Percentiles rank a stretch among this genome's conserved stretches.
phyloP scores from a whole-genome alignment of 2,113 vertebrate species.

The Hippotragus niger region DNA sequence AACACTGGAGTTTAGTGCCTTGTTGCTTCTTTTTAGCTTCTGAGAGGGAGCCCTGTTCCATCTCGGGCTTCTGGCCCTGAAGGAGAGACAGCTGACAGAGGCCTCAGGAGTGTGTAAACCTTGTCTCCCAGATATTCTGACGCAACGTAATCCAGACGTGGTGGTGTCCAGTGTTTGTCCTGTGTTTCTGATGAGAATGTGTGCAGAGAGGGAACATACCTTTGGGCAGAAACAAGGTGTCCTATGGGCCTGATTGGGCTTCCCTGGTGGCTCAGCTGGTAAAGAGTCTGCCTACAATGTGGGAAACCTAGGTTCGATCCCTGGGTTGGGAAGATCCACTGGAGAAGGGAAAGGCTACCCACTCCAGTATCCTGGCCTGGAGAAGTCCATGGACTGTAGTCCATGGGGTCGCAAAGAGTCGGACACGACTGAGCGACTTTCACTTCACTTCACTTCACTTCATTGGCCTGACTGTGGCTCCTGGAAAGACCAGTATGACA shows the following conservation, averaged over 20 bases:
- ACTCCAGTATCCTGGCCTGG: not conserved
- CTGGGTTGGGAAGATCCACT: not conserved
- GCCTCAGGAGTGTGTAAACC: not conserved
- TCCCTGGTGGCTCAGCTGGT: not conserved
- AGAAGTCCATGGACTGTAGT: not conserved
- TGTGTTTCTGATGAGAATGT: not conserved
- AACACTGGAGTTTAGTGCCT: not conserved
- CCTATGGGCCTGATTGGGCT: not conserved
- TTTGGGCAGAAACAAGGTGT: not conserved
- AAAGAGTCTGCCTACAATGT: rapidly evolving
- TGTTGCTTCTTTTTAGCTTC: not conserved
- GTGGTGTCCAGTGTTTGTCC: not conserved
- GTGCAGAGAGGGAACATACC: rapidly evolving
- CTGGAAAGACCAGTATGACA: not conserved
- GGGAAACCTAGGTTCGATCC: not conserved
- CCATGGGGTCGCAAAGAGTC: no score
- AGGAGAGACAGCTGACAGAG: not conserved
- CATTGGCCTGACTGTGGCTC: not conserved
- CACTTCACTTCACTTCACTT: not conserved
- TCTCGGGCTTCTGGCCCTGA: not conserved
- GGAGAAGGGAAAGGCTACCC: not conserved
- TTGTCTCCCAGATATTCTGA: not conserved
- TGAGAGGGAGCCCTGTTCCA: not conserved
- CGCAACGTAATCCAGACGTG: not conserved
- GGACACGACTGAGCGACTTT: rapidly evolving